Conservation (phyloP, 1,140 invertebrate genomes). For the Macrotrachela quadricornifera region DNA sequence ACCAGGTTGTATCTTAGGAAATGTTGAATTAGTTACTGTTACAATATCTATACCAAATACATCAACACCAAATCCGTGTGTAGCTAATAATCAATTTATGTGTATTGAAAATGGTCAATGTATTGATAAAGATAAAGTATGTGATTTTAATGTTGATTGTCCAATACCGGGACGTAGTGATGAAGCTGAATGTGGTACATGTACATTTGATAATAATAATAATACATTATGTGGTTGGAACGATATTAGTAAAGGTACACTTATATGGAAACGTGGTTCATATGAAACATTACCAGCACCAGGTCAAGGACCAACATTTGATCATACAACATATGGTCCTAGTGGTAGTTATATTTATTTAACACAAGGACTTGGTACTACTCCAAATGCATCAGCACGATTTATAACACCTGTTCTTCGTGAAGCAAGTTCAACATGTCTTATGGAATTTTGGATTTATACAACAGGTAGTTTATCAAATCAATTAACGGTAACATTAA, state of each 20-base stretch:
- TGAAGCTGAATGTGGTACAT: slow-evolving; percentile 20
- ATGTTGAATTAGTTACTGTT: slow-evolving; percentile 5
- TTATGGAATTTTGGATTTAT: slow-evolving; percentile 6
- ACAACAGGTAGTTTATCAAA: too few relatives aligned
- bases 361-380: slow-evolving; percentile 9
- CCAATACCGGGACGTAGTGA: slow-evolving; percentile 14
- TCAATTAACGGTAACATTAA: too few relatives aligned
- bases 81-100: slow-evolving; percentile 10
- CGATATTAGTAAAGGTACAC: slow-evolving; percentile 8
- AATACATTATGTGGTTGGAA: slow-evolving; percentile 18
- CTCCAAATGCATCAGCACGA: slow-evolving; percentile 3
- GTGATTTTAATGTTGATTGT: slow-evolving; percentile 46
- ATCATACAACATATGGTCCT: neutral
- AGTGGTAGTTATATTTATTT: slow-evolving; percentile 16
- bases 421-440: slow-evolving; percentile 11
- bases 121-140: slow-evolving; percentile 25
- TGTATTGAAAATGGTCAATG: slow-evolving; percentile 14
- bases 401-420: slow-evolving; percentile 17
- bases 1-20: slow-evolving; percentile 13
- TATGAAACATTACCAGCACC: too few relatives aligned
- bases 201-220: slow-evolving; percentile 16
- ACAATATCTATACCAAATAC: slow-evolving; percentile 10
- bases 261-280: slow-evolving; percentile 15
- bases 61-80: slow-evolving; percentile 10
- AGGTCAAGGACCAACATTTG: neutral